Conservation (phyloP, 2,113 vertebrate genomes). For the Myodes glareolus region DNA sequence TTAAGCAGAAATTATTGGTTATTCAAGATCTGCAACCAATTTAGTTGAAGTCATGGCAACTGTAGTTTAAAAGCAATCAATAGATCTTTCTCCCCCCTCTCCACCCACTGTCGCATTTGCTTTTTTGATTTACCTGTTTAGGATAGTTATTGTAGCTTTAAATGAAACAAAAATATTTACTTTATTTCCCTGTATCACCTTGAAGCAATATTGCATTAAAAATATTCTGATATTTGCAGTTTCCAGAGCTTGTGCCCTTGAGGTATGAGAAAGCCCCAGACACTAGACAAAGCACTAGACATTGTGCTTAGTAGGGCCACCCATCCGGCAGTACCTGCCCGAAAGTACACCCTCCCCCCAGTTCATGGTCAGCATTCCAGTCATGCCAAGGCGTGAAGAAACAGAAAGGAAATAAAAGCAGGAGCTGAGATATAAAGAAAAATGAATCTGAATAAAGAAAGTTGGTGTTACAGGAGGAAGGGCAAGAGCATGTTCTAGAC, state of each 20-base stretch:
- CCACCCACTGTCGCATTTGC: not conserved
- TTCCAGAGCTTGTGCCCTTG: not conserved
- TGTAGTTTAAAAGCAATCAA: not conserved
- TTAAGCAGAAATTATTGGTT: not conserved
- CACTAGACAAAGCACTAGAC: too few species aligned
- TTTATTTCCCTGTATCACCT: constrained; percentile 2
- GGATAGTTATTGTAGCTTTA: not conserved
- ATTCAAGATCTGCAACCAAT: not conserved
- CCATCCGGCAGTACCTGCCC: not conserved
- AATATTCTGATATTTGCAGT: not conserved
- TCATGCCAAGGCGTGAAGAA: not conserved
- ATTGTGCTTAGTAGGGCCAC: not conserved
- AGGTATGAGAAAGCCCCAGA: not conserved
- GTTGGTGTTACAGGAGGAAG: not conserved
- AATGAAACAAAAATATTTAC: not conserved
- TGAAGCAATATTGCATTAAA: not conserved
- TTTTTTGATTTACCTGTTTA: constrained; percentile 24
- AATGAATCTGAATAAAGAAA: not conserved
- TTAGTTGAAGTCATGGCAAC: not conserved
- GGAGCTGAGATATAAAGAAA: not conserved
- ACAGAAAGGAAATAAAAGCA: not conserved
- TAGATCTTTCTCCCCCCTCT: not conserved
- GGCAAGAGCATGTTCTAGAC: too few species aligned
- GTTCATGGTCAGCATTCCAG: not conserved
- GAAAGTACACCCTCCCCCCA: not conserved